Conservation (phyloP, 2,113 vertebrate genomes). For the Pluvialis apricaria region DNA sequence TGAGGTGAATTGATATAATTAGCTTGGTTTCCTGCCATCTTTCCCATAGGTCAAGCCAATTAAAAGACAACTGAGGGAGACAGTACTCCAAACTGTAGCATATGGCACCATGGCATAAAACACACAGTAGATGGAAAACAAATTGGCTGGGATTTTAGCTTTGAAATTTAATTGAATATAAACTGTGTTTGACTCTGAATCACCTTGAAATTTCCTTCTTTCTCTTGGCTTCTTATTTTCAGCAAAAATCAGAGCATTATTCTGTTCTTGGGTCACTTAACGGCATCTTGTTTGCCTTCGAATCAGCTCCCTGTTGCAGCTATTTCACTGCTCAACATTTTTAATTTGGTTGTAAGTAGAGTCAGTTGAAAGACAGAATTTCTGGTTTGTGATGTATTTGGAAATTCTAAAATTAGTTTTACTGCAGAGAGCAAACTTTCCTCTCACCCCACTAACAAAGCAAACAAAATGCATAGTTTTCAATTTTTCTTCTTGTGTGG, state of each 20-base stretch:
- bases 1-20: conserved; percentile 68
- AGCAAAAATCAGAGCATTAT: background rate
- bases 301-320: background rate
- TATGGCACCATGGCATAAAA: conserved; percentile 59
- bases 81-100: conserved; percentile 58
- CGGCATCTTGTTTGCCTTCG: background rate
- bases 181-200: conserved; percentile 27
- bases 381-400: background rate
- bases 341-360: background rate
- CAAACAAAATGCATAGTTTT: background rate
- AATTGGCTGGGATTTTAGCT: conserved; percentile 46
- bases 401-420: background rate
- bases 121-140: conserved; percentile 40
- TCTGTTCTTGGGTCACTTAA: background rate
- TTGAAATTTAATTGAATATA: conserved; percentile 56
- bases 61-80: conserved; percentile 64
- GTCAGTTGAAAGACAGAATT: background rate
- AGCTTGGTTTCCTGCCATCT: conserved; percentile 66
- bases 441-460: background rate
- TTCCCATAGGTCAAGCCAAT: conserved; percentile 76
- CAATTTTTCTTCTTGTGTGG: background rate
- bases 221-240: background rate
- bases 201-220: conserved; percentile 33
- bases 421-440: background rate
- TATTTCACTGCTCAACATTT: background rate